Conservation (phyloP, 2,797 vertebrate genomes). For the Macropodus opercularis region DNA sequence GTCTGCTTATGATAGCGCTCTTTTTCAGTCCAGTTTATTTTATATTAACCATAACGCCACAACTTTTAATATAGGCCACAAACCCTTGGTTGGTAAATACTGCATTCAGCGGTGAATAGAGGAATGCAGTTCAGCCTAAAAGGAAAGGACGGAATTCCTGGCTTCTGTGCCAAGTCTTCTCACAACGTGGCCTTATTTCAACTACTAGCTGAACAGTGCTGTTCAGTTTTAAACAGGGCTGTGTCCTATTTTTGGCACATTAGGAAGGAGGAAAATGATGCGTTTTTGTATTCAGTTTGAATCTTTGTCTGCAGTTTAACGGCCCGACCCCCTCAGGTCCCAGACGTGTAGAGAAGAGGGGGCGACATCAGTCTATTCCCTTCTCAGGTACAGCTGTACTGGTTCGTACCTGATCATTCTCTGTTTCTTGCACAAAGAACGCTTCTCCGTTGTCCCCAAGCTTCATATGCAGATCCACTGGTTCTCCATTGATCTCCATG, state of each 20-base stretch:
- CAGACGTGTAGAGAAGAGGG: too few relatives aligned
- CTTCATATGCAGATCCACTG: slow-evolving; percentile 96
- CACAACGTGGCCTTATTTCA: slow-evolving; percentile 48
- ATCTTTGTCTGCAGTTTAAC: neutral
- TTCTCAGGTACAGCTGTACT: neutral
- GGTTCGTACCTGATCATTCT: slow-evolving; percentile 86
- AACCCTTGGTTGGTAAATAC: slow-evolving; percentile 21
- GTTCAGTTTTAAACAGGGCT: slow-evolving; percentile 40
- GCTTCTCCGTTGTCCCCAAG: slow-evolving; percentile 96
- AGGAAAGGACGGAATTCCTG: slow-evolving; percentile 47
- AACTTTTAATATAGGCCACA: slow-evolving; percentile 35
- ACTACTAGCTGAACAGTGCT: slow-evolving; percentile 19
- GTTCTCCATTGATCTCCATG: slow-evolving; percentile 96
- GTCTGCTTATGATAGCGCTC: neutral
- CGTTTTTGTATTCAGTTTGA: slow-evolving; percentile 41
- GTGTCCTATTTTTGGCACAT: slow-evolving; percentile 15
- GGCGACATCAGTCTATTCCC: too few relatives aligned
- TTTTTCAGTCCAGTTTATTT: neutral
- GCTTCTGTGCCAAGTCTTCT: slow-evolving; percentile 50
- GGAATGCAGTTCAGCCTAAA: slow-evolving; percentile 42
- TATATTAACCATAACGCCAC: neutral
- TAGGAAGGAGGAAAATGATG: neutral
- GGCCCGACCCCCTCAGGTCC: too few relatives aligned
- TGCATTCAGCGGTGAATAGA: slow-evolving; percentile 45
- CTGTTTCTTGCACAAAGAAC: slow-evolving; percentile 93